Conservation (phyloP, 2,888 invertebrate genomes). For the Noctua comes region DNA sequence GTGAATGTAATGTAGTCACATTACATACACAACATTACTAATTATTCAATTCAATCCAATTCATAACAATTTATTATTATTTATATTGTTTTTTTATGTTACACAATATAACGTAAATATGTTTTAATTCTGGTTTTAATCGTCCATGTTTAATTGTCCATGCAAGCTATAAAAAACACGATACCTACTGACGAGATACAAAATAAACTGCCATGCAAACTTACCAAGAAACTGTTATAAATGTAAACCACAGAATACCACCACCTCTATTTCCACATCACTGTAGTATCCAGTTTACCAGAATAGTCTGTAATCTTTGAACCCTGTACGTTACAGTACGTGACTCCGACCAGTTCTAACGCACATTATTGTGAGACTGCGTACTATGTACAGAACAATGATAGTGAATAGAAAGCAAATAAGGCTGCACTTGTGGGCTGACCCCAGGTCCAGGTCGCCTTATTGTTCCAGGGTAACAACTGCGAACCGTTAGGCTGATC, state of each 20-base stretch:
- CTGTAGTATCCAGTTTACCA: conserved; percentile 12
- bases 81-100: not conserved
- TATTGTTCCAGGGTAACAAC: conserved; percentile 42
- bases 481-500: conserved; percentile 22
- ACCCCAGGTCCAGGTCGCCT: conserved; percentile 27
- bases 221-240: conserved; percentile 12
- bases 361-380: conserved; percentile 6
- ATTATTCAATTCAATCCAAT: too few species aligned
- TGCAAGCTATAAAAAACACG: not conserved
- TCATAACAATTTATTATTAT: too few species aligned
- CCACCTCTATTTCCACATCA: conserved; percentile 6
- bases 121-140: not conserved
- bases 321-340: conserved; percentile 34
- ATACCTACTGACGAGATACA: not conserved
- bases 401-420: conserved; percentile 54
- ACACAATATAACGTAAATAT: not conserved
- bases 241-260: not conserved
- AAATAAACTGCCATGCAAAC: conserved; percentile 1
- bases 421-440: conserved; percentile 32
- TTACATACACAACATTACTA: too few species aligned
- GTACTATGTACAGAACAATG: conserved; percentile 53
- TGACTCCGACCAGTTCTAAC: conserved; percentile 26
- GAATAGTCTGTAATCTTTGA: conserved; percentile 47
- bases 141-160: not conserved
- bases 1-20: too few species aligned